Conservation (phyloP, 1,140 invertebrate species). For the Drosophila murphyi region DNA sequence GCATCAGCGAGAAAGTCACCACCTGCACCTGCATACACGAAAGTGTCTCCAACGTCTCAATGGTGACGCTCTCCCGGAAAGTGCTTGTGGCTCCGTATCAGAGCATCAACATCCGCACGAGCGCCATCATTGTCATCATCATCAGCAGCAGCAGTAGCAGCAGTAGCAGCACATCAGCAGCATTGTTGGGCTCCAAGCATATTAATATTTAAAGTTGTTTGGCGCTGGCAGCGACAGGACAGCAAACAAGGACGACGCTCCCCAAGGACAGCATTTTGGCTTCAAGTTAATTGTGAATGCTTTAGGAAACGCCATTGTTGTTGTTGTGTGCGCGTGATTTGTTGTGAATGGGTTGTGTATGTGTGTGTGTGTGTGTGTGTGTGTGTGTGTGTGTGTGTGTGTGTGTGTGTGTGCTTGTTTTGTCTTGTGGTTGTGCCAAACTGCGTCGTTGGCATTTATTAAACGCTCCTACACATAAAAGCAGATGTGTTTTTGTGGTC, state of each 20-base stretch:
- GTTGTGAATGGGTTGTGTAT: conserved; percentile 60
- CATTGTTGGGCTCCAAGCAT: conserved; percentile 54
- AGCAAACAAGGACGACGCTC: conserved; percentile 11
- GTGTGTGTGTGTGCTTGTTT: conserved; percentile 4
- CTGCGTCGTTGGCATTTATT: conserved; percentile 44
- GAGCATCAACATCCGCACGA: conserved; percentile 34
- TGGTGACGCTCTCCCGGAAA: conserved; percentile 44
- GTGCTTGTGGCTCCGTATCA: conserved; percentile 21
- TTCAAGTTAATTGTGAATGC: conserved; percentile 72
- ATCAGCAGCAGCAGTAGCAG: conserved; percentile 27
- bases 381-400: conserved; percentile 1
- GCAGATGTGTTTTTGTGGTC: conserved; percentile 39
- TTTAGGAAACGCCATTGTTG: conserved; percentile 17
- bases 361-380: background rate
- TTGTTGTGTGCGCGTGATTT: conserved; percentile 66
- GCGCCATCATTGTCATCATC: conserved; percentile 41
- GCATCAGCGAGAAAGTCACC: conserved; percentile 16
- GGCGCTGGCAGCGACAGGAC: conserved; percentile 22
- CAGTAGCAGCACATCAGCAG: conserved; percentile 16
- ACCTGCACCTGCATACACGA: conserved; percentile 26
- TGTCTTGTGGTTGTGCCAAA: conserved; percentile 43
- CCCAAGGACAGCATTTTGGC: conserved; percentile 68
- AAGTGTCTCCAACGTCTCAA: conserved; percentile 63
- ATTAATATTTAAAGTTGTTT: conserved; percentile 75
- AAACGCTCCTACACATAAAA: conserved; percentile 29